Base-by-base conservation (phyloP, 2,113 vertebrate species). In the Xyrauchen texanus region DNA sequence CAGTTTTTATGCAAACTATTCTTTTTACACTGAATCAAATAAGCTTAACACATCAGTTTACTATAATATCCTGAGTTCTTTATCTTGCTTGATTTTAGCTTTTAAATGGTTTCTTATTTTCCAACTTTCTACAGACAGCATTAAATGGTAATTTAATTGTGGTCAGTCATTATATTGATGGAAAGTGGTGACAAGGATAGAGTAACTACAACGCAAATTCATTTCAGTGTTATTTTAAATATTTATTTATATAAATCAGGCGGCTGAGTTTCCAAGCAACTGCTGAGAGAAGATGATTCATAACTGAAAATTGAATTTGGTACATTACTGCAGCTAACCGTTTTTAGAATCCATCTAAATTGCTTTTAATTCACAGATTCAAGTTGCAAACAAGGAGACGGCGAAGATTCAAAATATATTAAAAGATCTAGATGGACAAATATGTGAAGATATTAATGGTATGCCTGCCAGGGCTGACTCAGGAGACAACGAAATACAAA, bases 261-360 rank as follows among this genome's bases (percentile, higher is more conserved):
- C n/a, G 2, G 45, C 73, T 69, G 76, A 73, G 77, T 84, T 75
- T 68, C 13, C 68, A 58, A 45, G 34, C 13, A 45, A 53, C 68
- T 45, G 68, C 12, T 70, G 68, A 57, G 45, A 34, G 57, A 71
- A 71, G 5, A 71, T 46, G 68, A 71, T 58, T 71, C 68, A 71
- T 71, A 71, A 58, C 68, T 58, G 68, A 34, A 71, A 58, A 58
- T 71, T 71, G 68, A 71, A 58, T 71, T 71, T 15, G 51, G 53
- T 55, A 52, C 68, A 70, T 70, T 70, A 55, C n/a, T 44, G 53
- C 68, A 10, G 68, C 53, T 10, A 58, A 45, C 68, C 34, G 9
- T 58, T 58, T 71, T 71, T 58, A 71, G 42, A 71, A 58, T 45
- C 5, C 9, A 12, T 69, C 68, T 69, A 46, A 60, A 58, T 60